Conservation (phyloP, 2,797 vertebrate species). For the Oreochromis grahami region DNA sequence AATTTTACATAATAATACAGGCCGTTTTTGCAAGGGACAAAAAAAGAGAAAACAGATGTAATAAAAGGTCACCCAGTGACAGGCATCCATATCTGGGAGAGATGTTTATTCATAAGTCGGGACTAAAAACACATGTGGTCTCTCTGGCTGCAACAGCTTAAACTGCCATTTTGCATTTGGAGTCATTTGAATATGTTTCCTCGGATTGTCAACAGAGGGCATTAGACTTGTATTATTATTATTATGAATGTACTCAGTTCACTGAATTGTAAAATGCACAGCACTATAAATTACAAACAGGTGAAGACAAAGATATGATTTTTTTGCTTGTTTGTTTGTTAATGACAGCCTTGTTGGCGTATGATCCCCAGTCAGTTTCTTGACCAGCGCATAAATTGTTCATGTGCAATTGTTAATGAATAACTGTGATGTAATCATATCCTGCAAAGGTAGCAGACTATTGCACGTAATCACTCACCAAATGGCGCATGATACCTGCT, state of each 20-base stretch:
- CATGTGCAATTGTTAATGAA: constrained; percentile 25
- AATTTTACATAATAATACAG: constrained; percentile 84
- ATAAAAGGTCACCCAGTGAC: constrained; percentile 78
- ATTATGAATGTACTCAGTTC: constrained; percentile 19
- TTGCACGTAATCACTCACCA: constrained; percentile 31
- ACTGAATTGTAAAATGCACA: background rate
- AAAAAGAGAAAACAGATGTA: constrained; percentile 83
- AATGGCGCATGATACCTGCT: constrained; percentile 19
- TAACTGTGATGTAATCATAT: constrained; percentile 17
- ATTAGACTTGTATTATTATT: constrained; percentile 45
- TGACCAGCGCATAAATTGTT: constrained; percentile 20
- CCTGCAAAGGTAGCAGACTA: constrained; percentile 14
- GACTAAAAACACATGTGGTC: constrained; percentile 78
- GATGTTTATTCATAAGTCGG: constrained; percentile 78
- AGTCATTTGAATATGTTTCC: constrained; percentile 59
- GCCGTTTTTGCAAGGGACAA: constrained; percentile 49
- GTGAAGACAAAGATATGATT: background rate
- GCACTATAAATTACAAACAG: background rate
- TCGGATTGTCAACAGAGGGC: constrained; percentile 69
- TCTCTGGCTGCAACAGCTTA: constrained; percentile 34
- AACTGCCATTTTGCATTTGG: constrained; percentile 53
- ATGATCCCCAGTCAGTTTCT: background rate
- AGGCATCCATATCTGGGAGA: constrained; percentile 72
- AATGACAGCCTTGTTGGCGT: constrained; percentile 7
- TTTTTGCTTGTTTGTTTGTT: background rate